Base-by-base conservation (phyloP, 2,797 vertebrate species). In the Melanogrammus aeglefinus region DNA sequence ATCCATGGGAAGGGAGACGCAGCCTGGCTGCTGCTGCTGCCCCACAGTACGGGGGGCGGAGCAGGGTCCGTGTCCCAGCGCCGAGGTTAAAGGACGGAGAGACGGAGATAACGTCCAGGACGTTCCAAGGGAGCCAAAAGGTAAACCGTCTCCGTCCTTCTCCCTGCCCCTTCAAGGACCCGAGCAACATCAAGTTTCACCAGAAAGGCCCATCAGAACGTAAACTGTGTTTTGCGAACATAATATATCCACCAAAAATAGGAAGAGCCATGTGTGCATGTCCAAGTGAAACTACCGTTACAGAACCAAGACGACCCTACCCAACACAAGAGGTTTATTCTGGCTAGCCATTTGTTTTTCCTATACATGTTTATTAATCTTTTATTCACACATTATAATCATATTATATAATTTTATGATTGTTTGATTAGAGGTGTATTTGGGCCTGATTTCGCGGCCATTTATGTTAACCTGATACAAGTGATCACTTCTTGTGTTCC, bases 101-200 rank as follows among this genome's bases (percentile, higher is more conserved):
- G 70, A 16, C 70, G 27, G 14, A 18, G 66, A 70, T 13, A 13
- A 31, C 13, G 27, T 71, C 69, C 7, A 27, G 70, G 70, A 4
- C 70, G 1, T 12, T 72, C 4, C 6, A 72, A 35, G 6, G 21
- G 16, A 72, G 31, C 31, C 70, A 16, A 14, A 72, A 31, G 5
- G 33, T n/a, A 35, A 72, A 72, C 31, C 14, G 33, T 72, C 82
- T 1, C 80, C 77, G 7, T 1, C 80, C 84, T 72, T 69, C 63
- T 66, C 24, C 63, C n/a, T 9, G 63, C 7, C 63, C 8, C 63
- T 66, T 66, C 63, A 12, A 8, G 24, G 70, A 73, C 79, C 78
- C 82, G 72, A 14, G 71, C 39, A 81, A 74, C 70, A 72, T 72
- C 70, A 72, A 9, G 6, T 66, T 66, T 66, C 10, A 66, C 63